A percentile compares a stretch with the other conserved stretches of the same genome.
These are phyloP conservation scores for Naja naja DNA, from an alignment of 2,113 vertebrate species.

Conservation along the genomic window DNA sequence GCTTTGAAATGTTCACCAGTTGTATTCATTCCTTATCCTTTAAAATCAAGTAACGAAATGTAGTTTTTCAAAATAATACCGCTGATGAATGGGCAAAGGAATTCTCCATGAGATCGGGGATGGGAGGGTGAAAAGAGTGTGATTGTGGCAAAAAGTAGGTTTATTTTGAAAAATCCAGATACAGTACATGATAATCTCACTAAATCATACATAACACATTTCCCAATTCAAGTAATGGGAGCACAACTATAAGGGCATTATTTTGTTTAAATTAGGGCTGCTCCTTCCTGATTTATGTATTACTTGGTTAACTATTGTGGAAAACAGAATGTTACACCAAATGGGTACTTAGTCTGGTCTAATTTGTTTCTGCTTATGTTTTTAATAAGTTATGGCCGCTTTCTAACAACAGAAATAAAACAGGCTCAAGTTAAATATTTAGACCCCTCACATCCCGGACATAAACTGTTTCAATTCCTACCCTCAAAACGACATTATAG, in stretches of 20 bases:
- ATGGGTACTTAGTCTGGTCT: neutral
- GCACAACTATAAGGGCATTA: neutral
- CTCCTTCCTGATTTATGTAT: neutral
- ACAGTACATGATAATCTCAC: neutral
- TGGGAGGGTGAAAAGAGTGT: neutral
- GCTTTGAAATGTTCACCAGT: neutral
- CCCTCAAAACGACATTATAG: too few relatives aligned
- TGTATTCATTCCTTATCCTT: neutral
- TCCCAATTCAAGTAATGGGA: neutral
- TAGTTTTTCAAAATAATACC: neutral
- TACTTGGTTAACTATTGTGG: neutral
- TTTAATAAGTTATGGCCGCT: neutral
- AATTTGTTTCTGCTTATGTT: neutral
- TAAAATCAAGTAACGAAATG: neutral
- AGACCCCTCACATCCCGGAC: too few relatives aligned
- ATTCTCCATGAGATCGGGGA: neutral
- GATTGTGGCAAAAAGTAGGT: neutral
- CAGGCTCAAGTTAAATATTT: neutral
- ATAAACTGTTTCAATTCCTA: too few relatives aligned
- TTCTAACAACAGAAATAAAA: neutral
- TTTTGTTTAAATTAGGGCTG: neutral
- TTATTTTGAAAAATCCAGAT: neutral
- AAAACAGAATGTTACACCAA: neutral
- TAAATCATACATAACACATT: neutral
- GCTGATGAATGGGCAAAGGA: neutral